Conservation (phyloP, 2,888 invertebrate genomes). For the Onthophagus sagittarius region DNA sequence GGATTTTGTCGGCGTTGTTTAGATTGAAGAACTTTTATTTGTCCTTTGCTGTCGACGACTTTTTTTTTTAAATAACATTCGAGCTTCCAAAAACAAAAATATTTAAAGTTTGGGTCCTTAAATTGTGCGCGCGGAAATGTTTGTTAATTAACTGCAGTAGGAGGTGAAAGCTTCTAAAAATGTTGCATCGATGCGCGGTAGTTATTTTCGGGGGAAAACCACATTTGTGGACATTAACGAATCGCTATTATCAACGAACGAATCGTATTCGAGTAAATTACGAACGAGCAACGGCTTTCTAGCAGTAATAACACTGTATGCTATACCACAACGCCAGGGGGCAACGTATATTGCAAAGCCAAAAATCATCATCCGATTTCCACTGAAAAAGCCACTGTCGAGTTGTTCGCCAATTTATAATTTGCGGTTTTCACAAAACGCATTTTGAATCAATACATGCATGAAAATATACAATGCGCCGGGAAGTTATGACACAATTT, state of each 20-base stretch:
- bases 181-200: background rate
- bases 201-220: background rate
- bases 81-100: background rate
- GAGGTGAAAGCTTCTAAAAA: background rate
- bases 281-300: background rate
- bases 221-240: background rate
- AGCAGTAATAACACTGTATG: background rate
- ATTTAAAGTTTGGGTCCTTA: background rate
- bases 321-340: background rate
- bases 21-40: background rate
- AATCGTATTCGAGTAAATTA: background rate
- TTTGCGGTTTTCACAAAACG: background rate
- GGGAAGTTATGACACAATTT: no score
- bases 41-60: background rate
- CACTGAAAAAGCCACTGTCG: background rate
- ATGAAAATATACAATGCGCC: background rate
- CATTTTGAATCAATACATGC: background rate
- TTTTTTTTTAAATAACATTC: background rate
- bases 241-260: background rate
- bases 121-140: background rate
- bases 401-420: background rate
- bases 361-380: background rate
- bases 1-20: background rate
- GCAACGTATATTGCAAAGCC: background rate
- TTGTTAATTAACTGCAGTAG: background rate